A percentile compares a stretch with the other conserved stretches of the same genome.
These are phyloP conservation scores for Acanthopagrus latus DNA, from an alignment of 2,797 vertebrate genomes.

Conservation along the genomic window DNA sequence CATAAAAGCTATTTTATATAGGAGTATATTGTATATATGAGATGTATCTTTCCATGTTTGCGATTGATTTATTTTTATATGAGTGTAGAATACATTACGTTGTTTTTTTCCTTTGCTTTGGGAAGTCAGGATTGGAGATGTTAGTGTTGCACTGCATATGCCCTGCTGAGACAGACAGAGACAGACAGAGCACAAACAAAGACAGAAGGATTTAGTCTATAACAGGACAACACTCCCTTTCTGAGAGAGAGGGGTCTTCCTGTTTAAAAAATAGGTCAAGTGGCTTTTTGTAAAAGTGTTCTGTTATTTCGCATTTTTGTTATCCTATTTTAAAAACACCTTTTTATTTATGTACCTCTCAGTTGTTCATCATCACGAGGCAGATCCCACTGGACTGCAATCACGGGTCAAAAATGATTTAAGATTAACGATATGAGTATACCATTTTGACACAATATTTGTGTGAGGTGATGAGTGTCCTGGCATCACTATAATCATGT, in stretches of 20 bases:
- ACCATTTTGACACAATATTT: conserved; percentile 67
- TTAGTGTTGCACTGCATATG: conserved; percentile 86
- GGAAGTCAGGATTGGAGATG: conserved; percentile 79
- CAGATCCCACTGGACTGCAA: conserved; percentile 78
- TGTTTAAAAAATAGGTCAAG: conserved; percentile 79
- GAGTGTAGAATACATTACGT: conserved; percentile 81
- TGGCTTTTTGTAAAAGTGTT: conserved; percentile 80
- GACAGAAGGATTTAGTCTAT: conserved; percentile 74
- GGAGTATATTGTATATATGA: conserved; percentile 87
- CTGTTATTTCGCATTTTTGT: conserved; percentile 71
- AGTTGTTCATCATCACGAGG: conserved; percentile 67
- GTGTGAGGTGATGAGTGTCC: conserved; percentile 74
- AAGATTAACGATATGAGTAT: conserved; percentile 58
- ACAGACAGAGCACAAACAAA: conserved; percentile 79
- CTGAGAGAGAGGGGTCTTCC: conserved; percentile 78
- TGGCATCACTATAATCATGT: conserved; percentile 78
- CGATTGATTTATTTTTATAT: conserved; percentile 90
- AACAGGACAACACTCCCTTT: conserved; percentile 76
- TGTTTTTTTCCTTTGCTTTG: conserved; percentile 78
- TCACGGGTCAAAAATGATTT: conserved; percentile 78
- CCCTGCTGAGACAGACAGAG: conserved; percentile 85
- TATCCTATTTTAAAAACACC: conserved; percentile 58
- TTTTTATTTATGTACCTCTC: conserved; percentile 79
- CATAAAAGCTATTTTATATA: conserved; percentile 89
- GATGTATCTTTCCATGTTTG: conserved; percentile 88